Conservation (phyloP, 2,888 invertebrate genomes). For the Drosophila meridiana region DNA sequence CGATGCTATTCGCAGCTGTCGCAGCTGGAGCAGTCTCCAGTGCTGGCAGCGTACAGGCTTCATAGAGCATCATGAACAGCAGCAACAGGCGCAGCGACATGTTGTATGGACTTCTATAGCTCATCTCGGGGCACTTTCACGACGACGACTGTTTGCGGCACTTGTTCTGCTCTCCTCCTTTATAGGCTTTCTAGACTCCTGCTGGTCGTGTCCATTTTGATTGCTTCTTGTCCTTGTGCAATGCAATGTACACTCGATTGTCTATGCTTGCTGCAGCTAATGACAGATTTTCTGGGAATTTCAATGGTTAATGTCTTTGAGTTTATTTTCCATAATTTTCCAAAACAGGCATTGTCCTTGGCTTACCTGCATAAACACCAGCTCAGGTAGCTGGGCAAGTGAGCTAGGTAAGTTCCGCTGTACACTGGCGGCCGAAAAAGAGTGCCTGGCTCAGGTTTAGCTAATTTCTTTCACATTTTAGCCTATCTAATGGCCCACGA, state of each 20-base stretch:
- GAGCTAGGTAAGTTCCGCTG: conserved; percentile 27
- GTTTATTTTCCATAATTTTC: conserved; percentile 39
- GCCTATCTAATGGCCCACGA: background rate
- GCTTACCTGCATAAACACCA: conserved; percentile 49
- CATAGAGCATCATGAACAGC: conserved; percentile 33
- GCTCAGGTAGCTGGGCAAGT: conserved; percentile 50
- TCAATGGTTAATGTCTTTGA: conserved; percentile 21
- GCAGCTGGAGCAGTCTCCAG: conserved; percentile 45
- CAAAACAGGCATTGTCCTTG: conserved; percentile 13
- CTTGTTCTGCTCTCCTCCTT: conserved; percentile 13
- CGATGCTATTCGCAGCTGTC: conserved; percentile 51
- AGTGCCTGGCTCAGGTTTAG: conserved; percentile 15
- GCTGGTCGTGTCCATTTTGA: conserved; percentile 15
- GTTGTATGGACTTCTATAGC: conserved; percentile 25
- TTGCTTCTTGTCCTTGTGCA: conserved; percentile 10
- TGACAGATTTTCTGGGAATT: conserved; percentile 59
- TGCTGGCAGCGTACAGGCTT: conserved; percentile 50
- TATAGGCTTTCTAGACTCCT: conserved; percentile 52
- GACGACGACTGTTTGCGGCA: conserved; percentile 27
- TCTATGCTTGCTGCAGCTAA: conserved; percentile 38
- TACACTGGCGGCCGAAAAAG: conserved; percentile 50
- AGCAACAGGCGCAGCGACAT: conserved; percentile 36
- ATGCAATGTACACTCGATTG: background rate
- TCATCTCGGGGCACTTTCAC: conserved; percentile 41
- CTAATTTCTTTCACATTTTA: background rate